Base-by-base conservation (phyloP, 1,140 invertebrate species). In the Scylla paramamosain region DNA sequence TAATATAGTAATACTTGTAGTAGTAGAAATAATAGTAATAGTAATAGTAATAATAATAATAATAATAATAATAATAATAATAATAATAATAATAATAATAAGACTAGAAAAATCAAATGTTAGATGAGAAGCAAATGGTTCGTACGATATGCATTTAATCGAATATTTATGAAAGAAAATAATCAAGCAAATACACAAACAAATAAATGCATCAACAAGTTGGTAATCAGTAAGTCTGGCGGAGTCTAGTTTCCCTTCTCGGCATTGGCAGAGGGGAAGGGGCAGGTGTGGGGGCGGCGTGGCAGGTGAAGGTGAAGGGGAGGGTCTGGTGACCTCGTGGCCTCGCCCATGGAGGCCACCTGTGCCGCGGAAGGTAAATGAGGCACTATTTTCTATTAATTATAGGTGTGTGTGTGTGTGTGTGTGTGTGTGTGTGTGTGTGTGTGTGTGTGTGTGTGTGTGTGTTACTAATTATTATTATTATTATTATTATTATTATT, bases 241-340 rank as follows among this genome's bases (percentile, higher is more conserved):
- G 52, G 52, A 2, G 10, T 59, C 52, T 59, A 59, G 52, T 59
- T 59, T 59, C 16, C 52, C 52, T 59, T 59, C 52, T 4, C 0
- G 16, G 12, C 52, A 20, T 20, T 59, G 52, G 52, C 6, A n/a
- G 84, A n/a, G 84, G 84, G 84, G 84, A 32, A 39, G 84, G 84
- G 84, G 84, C 14, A 46, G 12, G 39, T 84, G n/a, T 25, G 83
- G 14, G 67, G 67, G 52, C 52, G 52, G 52, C 16, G 52, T 59
- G 52, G 52, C 52, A 59, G 67, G 67, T 77, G 67, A 77, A 77
- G 67, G 67, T 77, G 67, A 77, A 77, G 67, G 67, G 67, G 67
- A 77, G 67, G 20, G 67, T 25, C 67, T 25, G 67, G 20, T 77
- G 67, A 25, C n/a, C 67, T 77, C 67, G 20, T n/a, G 25, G 25